Evolutionary conservation across 2,113 vertebrate species (phyloP).

Genomic region (Onychostruthus taczanowskii): DNA sequence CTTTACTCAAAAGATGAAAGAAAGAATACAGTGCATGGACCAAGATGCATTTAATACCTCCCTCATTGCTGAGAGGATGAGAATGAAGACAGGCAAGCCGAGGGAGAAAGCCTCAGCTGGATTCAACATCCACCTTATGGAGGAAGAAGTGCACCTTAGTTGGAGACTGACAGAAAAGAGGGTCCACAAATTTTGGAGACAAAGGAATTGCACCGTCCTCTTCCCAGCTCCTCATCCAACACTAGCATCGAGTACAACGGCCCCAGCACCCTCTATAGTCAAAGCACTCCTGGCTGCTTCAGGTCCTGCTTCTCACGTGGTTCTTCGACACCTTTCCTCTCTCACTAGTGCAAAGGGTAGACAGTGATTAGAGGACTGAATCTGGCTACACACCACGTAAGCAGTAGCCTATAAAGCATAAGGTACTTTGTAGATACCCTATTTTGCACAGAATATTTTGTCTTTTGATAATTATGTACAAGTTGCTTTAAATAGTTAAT

Average conservation of each 20-base stretch:
- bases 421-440: neutral
- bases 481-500: neutral
- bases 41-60: neutral
- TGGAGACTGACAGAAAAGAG: neutral
- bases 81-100: neutral
- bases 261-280: neutral
- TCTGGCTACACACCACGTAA: neutral
- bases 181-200: neutral
- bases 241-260: neutral
- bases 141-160: neutral
- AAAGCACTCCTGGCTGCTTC: neutral
- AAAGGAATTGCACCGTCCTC: neutral
- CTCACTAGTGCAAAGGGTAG: neutral
- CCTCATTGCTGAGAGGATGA: neutral
- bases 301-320: neutral
- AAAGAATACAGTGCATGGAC: neutral
- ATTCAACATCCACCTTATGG: neutral
- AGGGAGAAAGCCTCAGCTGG: neutral
- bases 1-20: neutral
- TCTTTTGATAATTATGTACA: neutral
- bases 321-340: neutral
- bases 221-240: neutral
- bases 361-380: neutral
- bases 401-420: neutral
- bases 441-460: neutral